A percentile compares a stretch with the other conserved stretches of the same genome.
These are phyloP conservation scores for Enteromius treurensis DNA, from an alignment of 2,797 vertebrate species.

Conservation along the genomic window DNA sequence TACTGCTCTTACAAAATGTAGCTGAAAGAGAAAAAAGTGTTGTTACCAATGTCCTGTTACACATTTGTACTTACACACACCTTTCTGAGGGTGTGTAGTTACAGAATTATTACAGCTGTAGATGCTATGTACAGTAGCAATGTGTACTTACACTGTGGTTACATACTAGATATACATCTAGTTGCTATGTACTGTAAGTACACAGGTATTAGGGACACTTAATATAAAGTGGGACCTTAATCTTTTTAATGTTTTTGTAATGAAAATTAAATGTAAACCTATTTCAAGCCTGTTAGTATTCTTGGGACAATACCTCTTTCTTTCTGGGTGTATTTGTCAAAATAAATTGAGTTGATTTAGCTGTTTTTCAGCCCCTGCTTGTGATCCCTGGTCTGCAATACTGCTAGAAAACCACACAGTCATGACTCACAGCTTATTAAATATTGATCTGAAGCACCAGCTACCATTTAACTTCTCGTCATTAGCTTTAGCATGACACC, in stretches of 20 bases:
- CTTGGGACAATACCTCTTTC: background rate
- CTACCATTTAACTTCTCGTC: constrained; percentile 77
- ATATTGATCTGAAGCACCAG: constrained; percentile 79
- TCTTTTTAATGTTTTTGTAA: background rate
- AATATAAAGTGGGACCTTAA: background rate
- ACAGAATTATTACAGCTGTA: no score
- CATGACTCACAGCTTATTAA: constrained; percentile 80
- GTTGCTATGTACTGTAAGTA: no score
- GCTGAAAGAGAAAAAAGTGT: no score
- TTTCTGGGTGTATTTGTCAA: background rate
- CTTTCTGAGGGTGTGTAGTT: no score
- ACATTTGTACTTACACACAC: no score
- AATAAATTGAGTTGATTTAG: constrained; percentile 33
- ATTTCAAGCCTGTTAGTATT: background rate
- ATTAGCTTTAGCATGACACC: constrained; percentile 70
- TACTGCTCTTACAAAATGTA: no score
- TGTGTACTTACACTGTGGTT: no score
- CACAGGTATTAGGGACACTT: no score
- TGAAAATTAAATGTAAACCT: background rate
- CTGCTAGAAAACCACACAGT: constrained; percentile 45
- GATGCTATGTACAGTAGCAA: no score
- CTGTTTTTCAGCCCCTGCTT: background rate
- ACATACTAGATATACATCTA: no score
- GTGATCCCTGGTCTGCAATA: background rate
- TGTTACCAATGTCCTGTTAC: no score